Conservation (phyloP, 2,113 vertebrate genomes). For the Oxygymnocypris stewartii region DNA sequence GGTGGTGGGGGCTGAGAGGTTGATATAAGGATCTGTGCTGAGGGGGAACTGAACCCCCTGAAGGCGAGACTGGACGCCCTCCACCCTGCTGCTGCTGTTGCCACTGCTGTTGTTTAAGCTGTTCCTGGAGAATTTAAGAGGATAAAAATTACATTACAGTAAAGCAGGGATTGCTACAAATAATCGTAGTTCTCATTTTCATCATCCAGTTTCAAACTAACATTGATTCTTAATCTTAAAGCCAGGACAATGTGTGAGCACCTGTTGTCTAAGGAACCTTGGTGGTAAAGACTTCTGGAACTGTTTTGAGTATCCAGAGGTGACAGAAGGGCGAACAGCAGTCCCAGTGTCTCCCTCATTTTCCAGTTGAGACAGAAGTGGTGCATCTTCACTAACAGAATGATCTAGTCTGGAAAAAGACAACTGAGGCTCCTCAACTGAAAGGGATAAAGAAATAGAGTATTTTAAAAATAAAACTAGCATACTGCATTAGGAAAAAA, state of each 20-base stretch:
- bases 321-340: constrained; percentile 86
- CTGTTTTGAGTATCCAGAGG: constrained; percentile 96
- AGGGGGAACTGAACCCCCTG: constrained; percentile 80
- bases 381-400: constrained; percentile 65
- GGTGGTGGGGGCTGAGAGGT: constrained; percentile 90
- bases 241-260: constrained; percentile 54
- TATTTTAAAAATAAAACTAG: neutral
- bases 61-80: constrained; percentile 85
- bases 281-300: constrained; percentile 97
- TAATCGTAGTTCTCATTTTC: neutral
- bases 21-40: constrained; percentile 94
- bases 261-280: constrained; percentile 97
- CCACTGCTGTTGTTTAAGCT: constrained; percentile 94
- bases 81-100: constrained; percentile 85
- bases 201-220: neutral
- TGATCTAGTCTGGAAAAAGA: constrained; percentile 68
- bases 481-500: neutral
- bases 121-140: constrained; percentile 77
- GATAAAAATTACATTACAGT: constrained; percentile 2
- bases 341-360: constrained; percentile 84
- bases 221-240: neutral
- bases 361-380: constrained; percentile 72
- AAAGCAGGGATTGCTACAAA: neutral
- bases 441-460: neutral
- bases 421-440: constrained; percentile 72